These are phyloP conservation scores for Odontomyia ornata DNA, from an alignment of 2,888 invertebrate species.

Conservation along the genomic window DNA sequence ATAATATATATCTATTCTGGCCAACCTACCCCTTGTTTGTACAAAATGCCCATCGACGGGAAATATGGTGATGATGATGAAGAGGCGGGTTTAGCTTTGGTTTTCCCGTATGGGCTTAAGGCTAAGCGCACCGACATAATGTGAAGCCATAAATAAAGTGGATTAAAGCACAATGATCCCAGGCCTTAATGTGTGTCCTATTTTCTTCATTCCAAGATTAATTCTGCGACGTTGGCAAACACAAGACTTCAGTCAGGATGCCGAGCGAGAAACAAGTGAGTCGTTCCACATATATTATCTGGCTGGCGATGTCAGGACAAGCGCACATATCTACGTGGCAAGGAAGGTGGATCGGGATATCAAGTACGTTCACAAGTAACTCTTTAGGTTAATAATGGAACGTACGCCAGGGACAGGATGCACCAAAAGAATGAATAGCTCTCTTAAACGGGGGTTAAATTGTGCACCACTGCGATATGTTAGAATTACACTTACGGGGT, in stretches of 20 bases:
- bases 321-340: neutral
- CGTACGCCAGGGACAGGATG: slow-evolving; percentile 19
- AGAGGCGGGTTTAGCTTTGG: slow-evolving; percentile 27
- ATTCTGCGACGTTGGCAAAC: slow-evolving; percentile 50
- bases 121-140: slow-evolving; percentile 53
- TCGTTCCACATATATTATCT: slow-evolving; percentile 5
- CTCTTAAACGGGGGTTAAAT: slow-evolving; percentile 36
- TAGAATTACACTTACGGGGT: slow-evolving; percentile 13
- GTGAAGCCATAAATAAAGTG: slow-evolving; percentile 59
- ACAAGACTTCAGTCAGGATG: neutral
- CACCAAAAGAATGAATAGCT: slow-evolving; percentile 32
- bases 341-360: neutral
- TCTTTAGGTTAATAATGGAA: slow-evolving; percentile 24
- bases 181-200: slow-evolving; percentile 53
- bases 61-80: slow-evolving; percentile 44
- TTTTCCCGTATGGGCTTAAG: slow-evolving; percentile 41
- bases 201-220: slow-evolving; percentile 50
- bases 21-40: slow-evolving; percentile 19
- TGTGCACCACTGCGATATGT: slow-evolving; percentile 11
- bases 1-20: neutral
- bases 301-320: no score
- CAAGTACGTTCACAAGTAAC: neutral
- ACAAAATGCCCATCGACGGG: neutral
- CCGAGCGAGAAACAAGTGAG: neutral
- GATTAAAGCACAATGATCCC: slow-evolving; percentile 59